These are phyloP conservation scores for Nasonovia ribisnigri DNA, from an alignment of 2,888 invertebrate genomes.

Conservation along the genomic window DNA sequence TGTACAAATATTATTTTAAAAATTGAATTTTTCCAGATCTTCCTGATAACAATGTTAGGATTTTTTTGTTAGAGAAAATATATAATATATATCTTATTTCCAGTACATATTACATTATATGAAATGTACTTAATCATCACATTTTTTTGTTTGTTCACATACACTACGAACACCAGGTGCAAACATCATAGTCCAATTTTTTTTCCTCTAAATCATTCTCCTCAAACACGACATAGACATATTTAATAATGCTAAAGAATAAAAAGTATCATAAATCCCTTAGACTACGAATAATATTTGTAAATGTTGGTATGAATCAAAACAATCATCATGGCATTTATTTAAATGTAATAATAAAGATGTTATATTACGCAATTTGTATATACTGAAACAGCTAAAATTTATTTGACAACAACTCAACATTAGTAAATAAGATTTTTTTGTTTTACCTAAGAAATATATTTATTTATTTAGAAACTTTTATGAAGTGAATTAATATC, in stretches of 20 bases:
- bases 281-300: not conserved
- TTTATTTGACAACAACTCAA: not conserved
- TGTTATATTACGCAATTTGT: not conserved
- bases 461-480: not conserved
- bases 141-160: not conserved
- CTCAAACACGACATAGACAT: not conserved
- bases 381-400: not conserved
- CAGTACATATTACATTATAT: not conserved
- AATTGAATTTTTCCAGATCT: not conserved
- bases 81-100: not conserved
- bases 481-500: not conserved
- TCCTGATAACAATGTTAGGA: not conserved
- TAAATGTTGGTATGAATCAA: not conserved
- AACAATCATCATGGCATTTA: not conserved
- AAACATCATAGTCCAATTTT: not conserved
- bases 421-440: not conserved
- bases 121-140: slow-evolving; percentile 23
- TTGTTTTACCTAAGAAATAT: not conserved
- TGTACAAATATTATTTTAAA: not conserved
- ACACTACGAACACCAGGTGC: not conserved
- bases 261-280: not conserved
- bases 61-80: not conserved
- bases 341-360: not conserved
- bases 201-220: slow-evolving; percentile 4
- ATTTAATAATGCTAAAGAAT: not conserved